Evolutionary conservation across 1,140 invertebrate genomes (phyloP).

Genomic region (Propsilocerus akamusi): DNA sequence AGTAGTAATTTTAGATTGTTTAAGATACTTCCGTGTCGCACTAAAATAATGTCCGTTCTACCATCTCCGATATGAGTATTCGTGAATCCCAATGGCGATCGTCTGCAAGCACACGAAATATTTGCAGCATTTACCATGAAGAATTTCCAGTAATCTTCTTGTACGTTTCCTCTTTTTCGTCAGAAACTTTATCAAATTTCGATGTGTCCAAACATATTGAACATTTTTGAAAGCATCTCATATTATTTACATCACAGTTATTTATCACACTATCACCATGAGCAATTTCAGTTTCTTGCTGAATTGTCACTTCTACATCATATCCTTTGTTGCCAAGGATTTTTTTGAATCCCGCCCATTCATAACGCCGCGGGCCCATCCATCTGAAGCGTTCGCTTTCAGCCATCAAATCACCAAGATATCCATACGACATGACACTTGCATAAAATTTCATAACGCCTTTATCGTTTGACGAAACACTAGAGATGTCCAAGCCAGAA

Average conservation of each 20-base stretch:
- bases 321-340: constrained; percentile 50
- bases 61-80: constrained; percentile 69
- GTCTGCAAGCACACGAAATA: constrained; percentile 56
- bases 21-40: constrained; percentile 50
- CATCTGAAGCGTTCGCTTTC: constrained; percentile 71
- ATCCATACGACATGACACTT: constrained; percentile 73
- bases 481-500: constrained; percentile 57
- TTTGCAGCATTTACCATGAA: constrained; percentile 62
- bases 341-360: constrained; percentile 49
- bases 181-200: constrained; percentile 5
- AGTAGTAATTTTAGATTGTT: constrained; percentile 55
- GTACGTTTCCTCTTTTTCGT: constrained; percentile 22
- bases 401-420: constrained; percentile 66
- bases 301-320: constrained; percentile 43
- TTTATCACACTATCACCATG: background rate
- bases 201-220: background rate
- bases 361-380: constrained; percentile 78
- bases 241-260: background rate
- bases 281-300: constrained; percentile 22
- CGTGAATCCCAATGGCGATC: constrained; percentile 56
- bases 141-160: constrained; percentile 49
- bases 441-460: constrained; percentile 51
- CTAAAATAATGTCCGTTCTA: constrained; percentile 56
- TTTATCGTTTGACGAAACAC: constrained; percentile 47
- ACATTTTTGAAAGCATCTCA: background rate